Conservation (phyloP, 2,113 vertebrate genomes). For the Hypanus sabinus region DNA sequence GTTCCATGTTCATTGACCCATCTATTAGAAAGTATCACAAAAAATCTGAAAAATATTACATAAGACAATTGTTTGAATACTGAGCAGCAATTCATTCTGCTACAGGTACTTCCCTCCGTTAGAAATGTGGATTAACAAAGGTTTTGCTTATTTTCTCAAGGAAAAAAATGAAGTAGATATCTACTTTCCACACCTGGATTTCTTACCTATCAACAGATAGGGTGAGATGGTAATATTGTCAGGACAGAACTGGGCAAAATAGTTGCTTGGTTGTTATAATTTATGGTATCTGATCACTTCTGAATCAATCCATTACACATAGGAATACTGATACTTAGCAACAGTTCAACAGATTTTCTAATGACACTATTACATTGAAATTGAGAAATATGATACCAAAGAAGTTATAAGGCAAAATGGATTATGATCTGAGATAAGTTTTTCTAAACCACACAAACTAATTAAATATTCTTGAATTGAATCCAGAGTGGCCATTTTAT, state of each 20-base stretch:
- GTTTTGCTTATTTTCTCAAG: not conserved
- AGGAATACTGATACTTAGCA: not conserved
- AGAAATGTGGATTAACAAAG: not conserved
- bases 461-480: not conserved
- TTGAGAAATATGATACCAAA: not conserved
- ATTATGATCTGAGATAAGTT: not conserved
- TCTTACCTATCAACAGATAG: not conserved
- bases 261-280: no score
- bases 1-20: not conserved
- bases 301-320: no score
- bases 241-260: no score
- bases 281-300: no score
- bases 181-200: not conserved
- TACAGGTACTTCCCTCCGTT: not conserved
- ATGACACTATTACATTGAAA: not conserved
- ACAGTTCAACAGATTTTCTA: not conserved
- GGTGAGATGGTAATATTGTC: not conserved
- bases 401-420: not conserved
- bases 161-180: not conserved
- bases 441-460: not conserved
- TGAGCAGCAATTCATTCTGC: not conserved
- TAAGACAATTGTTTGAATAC: not conserved
- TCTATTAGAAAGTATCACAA: not conserved
- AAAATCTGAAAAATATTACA: not conserved
- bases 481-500: not conserved